Conservation (phyloP, 2,797 vertebrate species). For the Dermochelys coriacea region DNA sequence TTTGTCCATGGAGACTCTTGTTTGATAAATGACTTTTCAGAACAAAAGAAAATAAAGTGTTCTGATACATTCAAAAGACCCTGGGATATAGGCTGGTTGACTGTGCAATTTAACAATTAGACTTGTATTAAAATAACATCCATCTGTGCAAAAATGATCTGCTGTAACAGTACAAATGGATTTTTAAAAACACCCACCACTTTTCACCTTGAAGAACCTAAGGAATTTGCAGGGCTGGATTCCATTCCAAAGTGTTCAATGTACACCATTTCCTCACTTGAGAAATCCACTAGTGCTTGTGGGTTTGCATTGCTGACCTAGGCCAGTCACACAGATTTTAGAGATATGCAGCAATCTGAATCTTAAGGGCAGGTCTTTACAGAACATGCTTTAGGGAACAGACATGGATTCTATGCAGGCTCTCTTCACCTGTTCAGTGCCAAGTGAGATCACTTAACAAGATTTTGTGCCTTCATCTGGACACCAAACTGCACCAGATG, state of each 20-base stretch:
- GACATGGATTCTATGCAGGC: neutral
- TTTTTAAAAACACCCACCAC: neutral
- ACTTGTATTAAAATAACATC: neutral
- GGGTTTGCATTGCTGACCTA: neutral
- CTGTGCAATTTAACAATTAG: slow-evolving; percentile 33
- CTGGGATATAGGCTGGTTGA: neutral
- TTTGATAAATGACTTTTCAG: slow-evolving; percentile 62
- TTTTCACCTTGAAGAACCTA: neutral
- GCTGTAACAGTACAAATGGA: neutral
- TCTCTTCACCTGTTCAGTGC: neutral
- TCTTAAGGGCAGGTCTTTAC: neutral
- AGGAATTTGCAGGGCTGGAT: neutral
- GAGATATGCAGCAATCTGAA: neutral
- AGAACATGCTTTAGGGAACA: neutral
- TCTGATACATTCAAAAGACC: slow-evolving; percentile 46
- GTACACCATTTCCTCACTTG: neutral
- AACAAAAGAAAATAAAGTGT: slow-evolving; percentile 35
- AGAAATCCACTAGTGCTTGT: neutral
- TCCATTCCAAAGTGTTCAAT: neutral
- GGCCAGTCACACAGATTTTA: neutral
- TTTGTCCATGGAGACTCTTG: slow-evolving; percentile 31
- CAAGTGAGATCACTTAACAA: too few species aligned
- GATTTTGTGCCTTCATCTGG: neutral
- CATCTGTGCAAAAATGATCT: neutral
- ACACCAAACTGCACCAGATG: neutral